Evolutionary conservation across 2,797 vertebrate genomes (phyloP).

Genomic region (Amazonetta brasiliensis): DNA sequence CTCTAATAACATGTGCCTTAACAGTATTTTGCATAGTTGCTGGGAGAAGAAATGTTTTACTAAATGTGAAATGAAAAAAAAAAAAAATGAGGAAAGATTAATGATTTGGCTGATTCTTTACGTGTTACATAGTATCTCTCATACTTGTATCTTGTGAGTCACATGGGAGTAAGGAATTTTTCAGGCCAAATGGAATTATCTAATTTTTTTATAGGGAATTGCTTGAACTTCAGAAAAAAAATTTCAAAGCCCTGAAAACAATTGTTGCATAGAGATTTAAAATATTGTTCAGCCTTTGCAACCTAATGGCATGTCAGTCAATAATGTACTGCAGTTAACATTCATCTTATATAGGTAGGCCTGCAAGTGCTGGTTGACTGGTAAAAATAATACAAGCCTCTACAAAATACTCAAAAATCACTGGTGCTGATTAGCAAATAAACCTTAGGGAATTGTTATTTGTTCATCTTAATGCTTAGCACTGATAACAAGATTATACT

Average conservation of each 20-base stretch:
- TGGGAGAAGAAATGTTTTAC: neutral
- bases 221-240: neutral
- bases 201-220: neutral
- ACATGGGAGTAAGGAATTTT: neutral
- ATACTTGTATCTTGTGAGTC: neutral
- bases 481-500: neutral
- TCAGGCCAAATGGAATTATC: neutral
- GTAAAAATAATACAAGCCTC: neutral
- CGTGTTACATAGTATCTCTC: neutral
- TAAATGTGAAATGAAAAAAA: conserved; percentile 14
- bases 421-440: neutral
- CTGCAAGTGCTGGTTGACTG: neutral
- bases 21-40: neutral
- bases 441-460: neutral
- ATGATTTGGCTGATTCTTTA: neutral
- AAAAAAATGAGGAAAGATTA: neutral
- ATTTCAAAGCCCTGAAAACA: neutral
- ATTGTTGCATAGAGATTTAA: neutral
- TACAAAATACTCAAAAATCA: neutral
- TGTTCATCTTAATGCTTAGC: neutral
- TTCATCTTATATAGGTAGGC: neutral
- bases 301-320: neutral
- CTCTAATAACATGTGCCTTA: neutral
- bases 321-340: neutral
- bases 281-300: neutral